A percentile compares a stretch with the other conserved stretches of the same genome.
These are phyloP conservation scores for Xestobium rufovillosum DNA, from an alignment of 2,888 invertebrate species.

Conservation along the genomic window DNA sequence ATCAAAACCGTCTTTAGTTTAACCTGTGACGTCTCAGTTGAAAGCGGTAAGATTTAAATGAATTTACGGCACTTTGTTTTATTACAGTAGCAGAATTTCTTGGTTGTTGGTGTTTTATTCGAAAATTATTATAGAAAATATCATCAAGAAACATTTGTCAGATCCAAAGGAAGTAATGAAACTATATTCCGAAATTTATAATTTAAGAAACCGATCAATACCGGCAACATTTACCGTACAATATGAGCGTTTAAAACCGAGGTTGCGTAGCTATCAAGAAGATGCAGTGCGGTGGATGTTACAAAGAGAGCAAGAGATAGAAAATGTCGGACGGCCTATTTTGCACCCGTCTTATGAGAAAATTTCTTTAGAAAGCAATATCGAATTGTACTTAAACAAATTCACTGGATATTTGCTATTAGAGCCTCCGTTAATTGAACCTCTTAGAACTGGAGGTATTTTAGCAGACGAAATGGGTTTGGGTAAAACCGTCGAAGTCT, in stretches of 20 bases:
- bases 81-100: no score
- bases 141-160: slow-evolving; percentile 16
- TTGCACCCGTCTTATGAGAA: slow-evolving; percentile 35
- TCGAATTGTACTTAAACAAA: slow-evolving; percentile 39
- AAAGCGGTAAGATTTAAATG: no score
- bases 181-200: slow-evolving; percentile 22
- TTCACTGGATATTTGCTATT: slow-evolving; percentile 42
- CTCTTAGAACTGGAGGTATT: slow-evolving; percentile 57
- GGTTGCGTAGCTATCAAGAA: slow-evolving; percentile 56
- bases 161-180: slow-evolving; percentile 18
- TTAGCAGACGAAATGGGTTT: slow-evolving; percentile 77
- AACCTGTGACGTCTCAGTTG: slow-evolving; percentile 28
- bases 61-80: no score
- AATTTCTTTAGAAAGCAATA: slow-evolving; percentile 31
- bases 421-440: slow-evolving; percentile 36
- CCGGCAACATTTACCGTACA: slow-evolving; percentile 34
- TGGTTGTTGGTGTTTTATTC: no score
- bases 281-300: slow-evolving; percentile 65
- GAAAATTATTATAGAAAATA: no score
- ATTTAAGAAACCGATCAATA: slow-evolving; percentile 5
- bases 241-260: slow-evolving; percentile 46
- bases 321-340: slow-evolving; percentile 24
- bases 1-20: slow-evolving; percentile 28
- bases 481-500: slow-evolving; percentile 71
- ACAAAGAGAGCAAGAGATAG: slow-evolving; percentile 44